phyloP scores from a whole-genome alignment of 2,797 vertebrate species.

The Clarias platycephalus region DNA sequence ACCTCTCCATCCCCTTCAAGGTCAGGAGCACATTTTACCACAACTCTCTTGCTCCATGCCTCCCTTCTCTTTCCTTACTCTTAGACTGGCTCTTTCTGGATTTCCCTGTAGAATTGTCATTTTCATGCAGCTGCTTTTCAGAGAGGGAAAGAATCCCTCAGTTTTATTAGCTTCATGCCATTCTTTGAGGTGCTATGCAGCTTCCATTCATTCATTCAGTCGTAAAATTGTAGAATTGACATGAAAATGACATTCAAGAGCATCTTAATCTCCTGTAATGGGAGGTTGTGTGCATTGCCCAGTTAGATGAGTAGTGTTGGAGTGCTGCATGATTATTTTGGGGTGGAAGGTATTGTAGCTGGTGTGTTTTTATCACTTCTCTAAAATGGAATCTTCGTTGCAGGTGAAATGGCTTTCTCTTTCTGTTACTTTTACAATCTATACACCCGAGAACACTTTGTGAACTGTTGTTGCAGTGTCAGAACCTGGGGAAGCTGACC shows the following conservation, averaged over 20 bases:
- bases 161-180: not conserved
- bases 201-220: not conserved
- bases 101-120: conserved; percentile 31
- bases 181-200: not conserved
- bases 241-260: conserved; percentile 39
- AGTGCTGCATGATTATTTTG: conserved; percentile 16
- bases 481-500: conserved; percentile 94
- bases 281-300: not conserved
- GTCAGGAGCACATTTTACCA: conserved; percentile 62
- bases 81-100: conserved; percentile 3
- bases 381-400: not conserved
- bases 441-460: not conserved
- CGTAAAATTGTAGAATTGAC: not conserved
- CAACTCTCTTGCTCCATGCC: conserved; percentile 30
- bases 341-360: not conserved
- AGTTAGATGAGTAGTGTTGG: conserved; percentile 9
- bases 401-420: not conserved
- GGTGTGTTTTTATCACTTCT: not conserved
- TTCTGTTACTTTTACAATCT: too few species aligned
- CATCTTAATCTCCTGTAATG: not conserved
- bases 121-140: conserved; percentile 38
- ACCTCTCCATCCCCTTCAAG: conserved; percentile 73
- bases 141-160: not conserved
- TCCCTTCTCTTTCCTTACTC: conserved; percentile 30
- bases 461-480: conserved; percentile 77